Percentiles rank a stretch among this genome's conserved stretches.
phyloP scores from a whole-genome alignment of 1,140 invertebrate species.

The Ctenoplectra terminalis region DNA sequence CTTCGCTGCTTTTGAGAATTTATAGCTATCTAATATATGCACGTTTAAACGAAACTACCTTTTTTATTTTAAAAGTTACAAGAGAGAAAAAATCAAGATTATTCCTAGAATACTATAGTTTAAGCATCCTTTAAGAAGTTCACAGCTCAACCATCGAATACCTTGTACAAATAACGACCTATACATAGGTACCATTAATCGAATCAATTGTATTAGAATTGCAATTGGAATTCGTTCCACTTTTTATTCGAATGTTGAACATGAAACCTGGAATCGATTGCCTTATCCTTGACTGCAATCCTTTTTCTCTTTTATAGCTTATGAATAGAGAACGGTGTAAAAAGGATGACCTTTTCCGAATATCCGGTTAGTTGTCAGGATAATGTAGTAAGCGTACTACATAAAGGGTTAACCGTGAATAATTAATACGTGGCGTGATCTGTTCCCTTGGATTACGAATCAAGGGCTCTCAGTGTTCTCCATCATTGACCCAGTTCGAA shows the following conservation, averaged over 20 bases:
- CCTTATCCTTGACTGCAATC: constrained; percentile 7
- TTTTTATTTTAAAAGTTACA: no score
- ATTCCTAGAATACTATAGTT: no score
- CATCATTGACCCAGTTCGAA: background rate
- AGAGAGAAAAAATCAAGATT: no score
- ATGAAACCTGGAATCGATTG: constrained; percentile 9
- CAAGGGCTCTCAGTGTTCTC: background rate
- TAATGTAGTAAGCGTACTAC: background rate
- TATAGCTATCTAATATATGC: no score
- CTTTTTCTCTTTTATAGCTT: background rate
- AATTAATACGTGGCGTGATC: background rate
- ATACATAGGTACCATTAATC: background rate
- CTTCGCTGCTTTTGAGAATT: no score
- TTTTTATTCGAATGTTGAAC: constrained; percentile 9
- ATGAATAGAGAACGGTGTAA: background rate
- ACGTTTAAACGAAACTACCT: no score
- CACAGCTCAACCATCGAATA: background rate
- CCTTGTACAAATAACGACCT: background rate
- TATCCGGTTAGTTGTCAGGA: background rate
- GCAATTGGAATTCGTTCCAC: constrained; percentile 3
- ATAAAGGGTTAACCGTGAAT: constrained; percentile 12
- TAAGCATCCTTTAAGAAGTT: background rate
- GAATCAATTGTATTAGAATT: background rate
- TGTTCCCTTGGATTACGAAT: background rate
- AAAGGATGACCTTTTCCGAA: background rate